These are phyloP conservation scores for Apogon talboti DNA, from an alignment of 2,797 vertebrate species.

Conservation along the genomic window DNA sequence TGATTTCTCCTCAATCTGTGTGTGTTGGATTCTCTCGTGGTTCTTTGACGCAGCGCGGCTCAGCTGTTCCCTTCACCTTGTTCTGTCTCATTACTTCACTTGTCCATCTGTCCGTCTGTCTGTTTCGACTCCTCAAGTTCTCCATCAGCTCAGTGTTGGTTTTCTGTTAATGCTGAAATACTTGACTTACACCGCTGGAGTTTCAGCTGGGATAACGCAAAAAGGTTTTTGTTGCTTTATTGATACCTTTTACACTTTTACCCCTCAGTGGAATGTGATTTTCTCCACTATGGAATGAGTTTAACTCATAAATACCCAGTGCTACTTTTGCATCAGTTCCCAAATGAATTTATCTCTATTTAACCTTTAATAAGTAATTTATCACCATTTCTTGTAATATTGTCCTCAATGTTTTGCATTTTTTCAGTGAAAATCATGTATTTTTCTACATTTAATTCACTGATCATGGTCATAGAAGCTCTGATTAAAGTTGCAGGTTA, in stretches of 20 bases:
- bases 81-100: conserved; percentile 51
- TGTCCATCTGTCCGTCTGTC: conserved; percentile 28
- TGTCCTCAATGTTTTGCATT: no score
- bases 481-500: no score
- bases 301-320: neutral
- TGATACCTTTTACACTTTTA: conserved; percentile 8
- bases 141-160: neutral
- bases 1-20: conserved; percentile 69
- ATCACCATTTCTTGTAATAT: no score
- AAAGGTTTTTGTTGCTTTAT: neutral
- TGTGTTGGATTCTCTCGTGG: conserved; percentile 56
- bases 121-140: neutral
- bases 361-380: no score
- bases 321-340: no score
- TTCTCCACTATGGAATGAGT: neutral
- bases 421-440: no score
- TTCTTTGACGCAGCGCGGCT: conserved; percentile 49
- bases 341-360: no score
- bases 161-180: conserved; percentile 31
- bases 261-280: conserved; percentile 22
- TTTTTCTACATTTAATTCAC: no score
- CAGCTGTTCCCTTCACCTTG: conserved; percentile 69
- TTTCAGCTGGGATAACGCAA: no score
- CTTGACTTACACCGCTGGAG: neutral
- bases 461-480: no score